Conservation (phyloP, 2,888 invertebrate genomes). For the Xestobium rufovillosum region DNA sequence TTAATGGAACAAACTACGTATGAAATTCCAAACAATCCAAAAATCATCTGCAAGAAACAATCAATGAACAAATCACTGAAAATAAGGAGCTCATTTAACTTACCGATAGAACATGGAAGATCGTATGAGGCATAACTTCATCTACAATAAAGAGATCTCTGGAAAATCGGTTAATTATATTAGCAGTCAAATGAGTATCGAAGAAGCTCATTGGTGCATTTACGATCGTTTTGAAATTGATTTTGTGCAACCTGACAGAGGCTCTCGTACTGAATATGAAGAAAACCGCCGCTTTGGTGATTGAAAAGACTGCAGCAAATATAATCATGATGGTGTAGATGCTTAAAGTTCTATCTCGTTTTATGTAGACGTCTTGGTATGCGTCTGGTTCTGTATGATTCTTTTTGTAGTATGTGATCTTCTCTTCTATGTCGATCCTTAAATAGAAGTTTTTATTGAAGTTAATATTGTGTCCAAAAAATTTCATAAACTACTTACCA, state of each 20-base stretch:
- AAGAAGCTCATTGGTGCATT: constrained; percentile 17
- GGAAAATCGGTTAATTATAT: constrained; percentile 49
- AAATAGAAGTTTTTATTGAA: too few relatives aligned
- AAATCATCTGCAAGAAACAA: constrained; percentile 44
- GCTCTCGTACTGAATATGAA: constrained; percentile 18
- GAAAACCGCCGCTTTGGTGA: too few relatives aligned
- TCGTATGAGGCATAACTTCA: constrained; percentile 15
- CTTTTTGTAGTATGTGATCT: too few relatives aligned
- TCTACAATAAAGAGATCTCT: constrained; percentile 40
- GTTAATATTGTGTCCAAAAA: too few relatives aligned
- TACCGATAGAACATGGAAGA: constrained; percentile 15
- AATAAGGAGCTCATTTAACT: not conserved
- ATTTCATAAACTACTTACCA: too few relatives aligned
- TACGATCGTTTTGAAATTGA: constrained; percentile 14
- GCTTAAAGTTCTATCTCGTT: too few relatives aligned
- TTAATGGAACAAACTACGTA: constrained; percentile 61
- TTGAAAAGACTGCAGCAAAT: too few relatives aligned
- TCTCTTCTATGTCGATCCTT: too few relatives aligned
- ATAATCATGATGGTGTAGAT: too few relatives aligned
- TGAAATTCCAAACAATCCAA: too few relatives aligned
- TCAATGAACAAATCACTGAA: not conserved
- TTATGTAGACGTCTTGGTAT: too few relatives aligned
- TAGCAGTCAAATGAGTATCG: constrained; percentile 15
- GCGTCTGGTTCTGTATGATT: too few relatives aligned
- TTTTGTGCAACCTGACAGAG: constrained; percentile 17